phyloP scores from a whole-genome alignment of 2,113 vertebrate genomes.

The Odontesthes bonariensis region DNA sequence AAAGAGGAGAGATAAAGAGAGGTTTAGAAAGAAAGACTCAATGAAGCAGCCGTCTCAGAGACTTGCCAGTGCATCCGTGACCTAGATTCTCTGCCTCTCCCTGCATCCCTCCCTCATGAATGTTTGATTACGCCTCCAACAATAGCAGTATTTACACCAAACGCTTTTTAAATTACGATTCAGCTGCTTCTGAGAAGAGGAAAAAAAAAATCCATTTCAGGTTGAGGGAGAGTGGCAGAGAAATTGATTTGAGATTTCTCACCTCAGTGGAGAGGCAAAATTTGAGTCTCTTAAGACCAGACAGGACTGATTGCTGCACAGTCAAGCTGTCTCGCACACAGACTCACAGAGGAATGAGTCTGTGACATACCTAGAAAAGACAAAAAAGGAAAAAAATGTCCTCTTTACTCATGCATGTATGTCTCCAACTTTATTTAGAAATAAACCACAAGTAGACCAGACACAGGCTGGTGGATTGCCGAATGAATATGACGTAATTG shows the following conservation, averaged over 20 bases:
- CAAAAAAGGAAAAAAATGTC: neutral
- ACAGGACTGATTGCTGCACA: constrained; percentile 40
- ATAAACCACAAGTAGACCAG: constrained; percentile 6
- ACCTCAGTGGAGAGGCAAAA: constrained; percentile 54
- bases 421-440: neutral
- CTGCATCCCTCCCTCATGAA: constrained; percentile 80
- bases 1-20: constrained; percentile 56
- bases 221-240: constrained; percentile 37
- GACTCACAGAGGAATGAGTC: constrained; percentile 5
- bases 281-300: constrained; percentile 53
- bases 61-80: constrained; percentile 78
- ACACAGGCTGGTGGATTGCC: neutral
- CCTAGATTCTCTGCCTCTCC: constrained; percentile 80
- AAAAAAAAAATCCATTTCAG: constrained; percentile 42
- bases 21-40: constrained; percentile 61
- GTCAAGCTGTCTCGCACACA: neutral
- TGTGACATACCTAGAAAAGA: neutral
- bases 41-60: constrained; percentile 67
- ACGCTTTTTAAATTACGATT: constrained; percentile 74
- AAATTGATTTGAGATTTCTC: constrained; percentile 74
- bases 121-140: constrained; percentile 84
- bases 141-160: constrained; percentile 81
- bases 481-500: neutral
- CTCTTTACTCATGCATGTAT: neutral
- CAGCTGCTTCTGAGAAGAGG: constrained; percentile 15